phyloP scores from a whole-genome alignment of 2,797 vertebrate species.

The Cryptoprocta ferox region DNA sequence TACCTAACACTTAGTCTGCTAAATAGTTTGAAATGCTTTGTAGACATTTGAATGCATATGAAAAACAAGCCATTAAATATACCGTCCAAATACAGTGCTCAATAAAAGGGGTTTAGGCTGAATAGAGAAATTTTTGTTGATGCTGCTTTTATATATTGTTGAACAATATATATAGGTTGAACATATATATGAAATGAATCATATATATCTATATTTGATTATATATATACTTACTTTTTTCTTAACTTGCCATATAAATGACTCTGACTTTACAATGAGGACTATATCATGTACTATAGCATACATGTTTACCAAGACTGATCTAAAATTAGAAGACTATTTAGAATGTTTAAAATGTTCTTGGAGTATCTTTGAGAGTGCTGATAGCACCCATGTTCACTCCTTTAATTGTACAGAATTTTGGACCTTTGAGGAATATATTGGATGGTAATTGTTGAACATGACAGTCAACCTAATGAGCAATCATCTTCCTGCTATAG shows the following conservation, averaged over 20 bases:
- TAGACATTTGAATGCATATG: neutral
- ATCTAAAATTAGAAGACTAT: neutral
- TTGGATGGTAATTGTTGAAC: neutral
- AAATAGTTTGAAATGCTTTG: neutral
- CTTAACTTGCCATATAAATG: neutral
- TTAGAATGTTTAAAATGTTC: neutral
- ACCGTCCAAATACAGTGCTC: neutral
- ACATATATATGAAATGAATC: neutral
- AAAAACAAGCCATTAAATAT: neutral
- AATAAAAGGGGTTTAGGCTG: neutral
- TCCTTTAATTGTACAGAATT: neutral
- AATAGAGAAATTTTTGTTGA: neutral
- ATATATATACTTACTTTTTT: neutral
- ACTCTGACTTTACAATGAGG: neutral
- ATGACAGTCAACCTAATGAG: neutral
- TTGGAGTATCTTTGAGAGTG: neutral
- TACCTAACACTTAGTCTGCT: neutral
- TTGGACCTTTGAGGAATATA: neutral
- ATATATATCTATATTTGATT: neutral
- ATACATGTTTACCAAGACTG: neutral
- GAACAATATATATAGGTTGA: neutral
- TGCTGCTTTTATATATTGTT: neutral
- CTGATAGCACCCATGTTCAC: neutral
- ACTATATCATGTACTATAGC: neutral
- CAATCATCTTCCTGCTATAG: neutral